Base-by-base conservation (phyloP, 2,113 vertebrate species). In the Sprattus sprattus region DNA sequence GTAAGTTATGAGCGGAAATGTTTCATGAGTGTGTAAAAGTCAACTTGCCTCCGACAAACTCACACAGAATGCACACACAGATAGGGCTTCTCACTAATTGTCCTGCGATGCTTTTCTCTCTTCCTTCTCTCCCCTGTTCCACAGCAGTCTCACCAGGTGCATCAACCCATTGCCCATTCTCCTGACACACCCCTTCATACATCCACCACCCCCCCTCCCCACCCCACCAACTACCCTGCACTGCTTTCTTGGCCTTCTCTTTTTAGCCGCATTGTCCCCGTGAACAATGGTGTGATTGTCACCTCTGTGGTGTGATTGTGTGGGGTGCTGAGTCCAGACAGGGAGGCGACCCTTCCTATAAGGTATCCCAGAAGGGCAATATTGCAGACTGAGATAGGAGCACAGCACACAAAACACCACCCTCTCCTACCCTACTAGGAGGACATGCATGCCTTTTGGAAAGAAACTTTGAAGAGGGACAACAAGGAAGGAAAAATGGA, bases 241-340 rank as follows among this genome's bases (percentile, higher is more conserved):
- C n/a, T 5, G 57, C 87, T 91, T 89, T 89, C 89, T 91, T 89
- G 88, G 89, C 91, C 90, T 90, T 89, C 89, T 86, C 88, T 89
- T 92, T 92, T 92, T 92, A 92, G 92, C 93, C 88, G 57, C 84
- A 92, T 94, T 93, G 93, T 94, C 85, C 83, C 49, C 9, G 22
- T 10, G 22, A 90, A 94, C 92, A 94, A 94, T 93, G 88, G 88
- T 78, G 47, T 88, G 90, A 92, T 94, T 94, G 94, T 94, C 89
- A 91, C 91, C 90, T 93, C 92, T n/a, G n/a, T 93, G 92, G 92
- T 94, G 92, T 91, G 52, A 85, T 93, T n/a, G n/a, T 87, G 89
- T 88, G 71, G 50, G 85, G 82, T 50, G 90, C 88, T 90, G 88
- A 88, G 71, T 57, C n/a, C 75, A 45, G 90, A 85, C 88, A 86